These are phyloP conservation scores for Spodoptera exigua DNA, from an alignment of 2,888 invertebrate genomes.

Conservation along the genomic window DNA sequence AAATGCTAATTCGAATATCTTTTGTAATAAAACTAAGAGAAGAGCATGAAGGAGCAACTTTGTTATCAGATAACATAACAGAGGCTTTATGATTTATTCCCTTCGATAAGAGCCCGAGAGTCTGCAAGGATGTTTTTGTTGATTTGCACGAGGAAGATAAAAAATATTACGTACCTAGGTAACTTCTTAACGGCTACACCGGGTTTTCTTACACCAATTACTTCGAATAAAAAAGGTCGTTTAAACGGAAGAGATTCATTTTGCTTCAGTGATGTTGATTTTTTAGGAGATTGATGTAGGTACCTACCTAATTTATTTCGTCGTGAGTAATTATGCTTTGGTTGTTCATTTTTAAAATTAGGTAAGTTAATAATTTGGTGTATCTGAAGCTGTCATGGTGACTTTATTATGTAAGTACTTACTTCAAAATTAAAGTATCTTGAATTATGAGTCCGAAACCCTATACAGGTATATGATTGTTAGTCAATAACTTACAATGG, in stretches of 20 bases:
- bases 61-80: constrained; percentile 62
- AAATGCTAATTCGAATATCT: constrained; percentile 55
- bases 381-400: too few relatives aligned
- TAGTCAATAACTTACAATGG: too few relatives aligned
- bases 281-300: not conserved
- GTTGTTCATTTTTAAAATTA: not conserved
- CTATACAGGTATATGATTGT: too few relatives aligned
- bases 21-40: constrained; percentile 56
- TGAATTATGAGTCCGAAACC: too few relatives aligned
- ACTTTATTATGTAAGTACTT: too few relatives aligned
- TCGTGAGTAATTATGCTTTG: not conserved
- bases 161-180: constrained; percentile 32
- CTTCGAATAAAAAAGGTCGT: constrained; percentile 28
- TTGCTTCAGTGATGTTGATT: not conserved
- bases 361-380: too few relatives aligned
- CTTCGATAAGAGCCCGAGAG: constrained; percentile 68
- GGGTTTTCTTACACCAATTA: constrained; percentile 28
- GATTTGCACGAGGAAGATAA: constrained; percentile 54
- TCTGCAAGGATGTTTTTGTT: constrained; percentile 59
- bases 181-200: constrained; percentile 37
- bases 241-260: constrained; percentile 7
- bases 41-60: constrained; percentile 62
- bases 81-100: constrained; percentile 75
- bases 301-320: not conserved
- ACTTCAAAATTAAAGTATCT: too few relatives aligned